Conservation (phyloP, 1,140 invertebrate genomes). For the Colletes latitarsis region DNA sequence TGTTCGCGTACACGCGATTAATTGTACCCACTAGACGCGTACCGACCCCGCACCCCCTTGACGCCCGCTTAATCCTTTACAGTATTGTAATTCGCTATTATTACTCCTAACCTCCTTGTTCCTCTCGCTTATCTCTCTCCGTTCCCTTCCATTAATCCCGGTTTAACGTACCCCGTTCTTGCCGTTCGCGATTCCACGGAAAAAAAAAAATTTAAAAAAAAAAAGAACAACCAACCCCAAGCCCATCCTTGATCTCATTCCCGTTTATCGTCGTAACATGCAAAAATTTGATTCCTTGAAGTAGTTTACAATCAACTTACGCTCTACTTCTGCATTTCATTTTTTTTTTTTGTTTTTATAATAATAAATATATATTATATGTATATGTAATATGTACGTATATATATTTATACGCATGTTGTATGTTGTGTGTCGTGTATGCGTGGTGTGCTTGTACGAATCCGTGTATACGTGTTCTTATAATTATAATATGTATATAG, state of each 20-base stretch:
- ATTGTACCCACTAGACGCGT: not conserved
- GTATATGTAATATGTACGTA: conserved; percentile 16
- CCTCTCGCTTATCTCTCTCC: conserved; percentile 25
- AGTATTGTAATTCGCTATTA: conserved; percentile 61
- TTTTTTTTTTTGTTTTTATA: conserved; percentile 55
- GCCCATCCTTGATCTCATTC: not conserved
- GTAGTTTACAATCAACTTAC: conserved; percentile 58
- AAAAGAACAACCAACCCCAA: too few relatives aligned
- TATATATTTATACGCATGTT: conserved; percentile 32
- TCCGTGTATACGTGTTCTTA: conserved; percentile 31
- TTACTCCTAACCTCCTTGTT: conserved; percentile 54
- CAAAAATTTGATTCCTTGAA: conserved; percentile 74
- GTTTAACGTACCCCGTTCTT: not conserved
- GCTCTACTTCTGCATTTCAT: conserved; percentile 34
- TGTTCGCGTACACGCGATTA: not conserved
- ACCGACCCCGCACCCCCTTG: conserved; percentile 63
- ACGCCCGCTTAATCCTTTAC: conserved; percentile 72
- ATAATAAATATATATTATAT: conserved; percentile 57
- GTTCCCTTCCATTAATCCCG: not conserved
- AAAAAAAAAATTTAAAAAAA: too few relatives aligned
- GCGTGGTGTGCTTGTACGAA: conserved; percentile 37
- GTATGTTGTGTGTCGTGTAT: conserved; percentile 29
- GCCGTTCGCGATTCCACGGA: too few relatives aligned
- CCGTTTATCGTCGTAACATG: conserved; percentile 61
- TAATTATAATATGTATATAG: conserved; percentile 34